A percentile compares a stretch with the other conserved stretches of the same genome.
These are phyloP conservation scores for Nymphalis urticae DNA, from an alignment of 2,888 invertebrate genomes.

Conservation along the genomic window DNA sequence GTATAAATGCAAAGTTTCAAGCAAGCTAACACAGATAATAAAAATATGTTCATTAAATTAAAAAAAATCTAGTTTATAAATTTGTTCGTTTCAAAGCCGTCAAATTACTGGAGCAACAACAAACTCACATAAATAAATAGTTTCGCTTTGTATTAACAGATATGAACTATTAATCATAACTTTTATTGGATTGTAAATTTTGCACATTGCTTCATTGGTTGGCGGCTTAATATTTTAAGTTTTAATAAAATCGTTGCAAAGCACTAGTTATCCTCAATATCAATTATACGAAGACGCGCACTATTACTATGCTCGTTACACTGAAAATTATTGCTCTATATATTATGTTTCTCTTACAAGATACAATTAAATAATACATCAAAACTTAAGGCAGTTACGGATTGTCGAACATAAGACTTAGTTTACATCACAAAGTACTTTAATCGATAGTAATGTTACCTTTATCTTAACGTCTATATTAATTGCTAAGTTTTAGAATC, in stretches of 20 bases:
- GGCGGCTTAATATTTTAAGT: background rate
- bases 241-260: background rate
- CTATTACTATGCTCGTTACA: conserved; percentile 11
- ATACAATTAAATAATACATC: conserved; percentile 18
- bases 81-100: too few relatives aligned
- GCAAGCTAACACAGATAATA: too few relatives aligned
- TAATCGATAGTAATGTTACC: conserved; percentile 11
- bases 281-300: conserved; percentile 21
- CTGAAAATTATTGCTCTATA: conserved; percentile 21
- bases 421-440: conserved; percentile 25
- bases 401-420: conserved; percentile 23
- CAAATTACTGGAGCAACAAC: too few relatives aligned
- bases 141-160: too few relatives aligned
- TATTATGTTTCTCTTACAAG: background rate
- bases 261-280: background rate
- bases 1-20: too few relatives aligned
- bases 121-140: too few relatives aligned
- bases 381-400: conserved; percentile 28
- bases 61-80: too few relatives aligned
- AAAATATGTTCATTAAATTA: too few relatives aligned
- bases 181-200: too few relatives aligned
- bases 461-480: conserved; percentile 3
- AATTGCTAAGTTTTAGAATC: conserved; percentile 49
- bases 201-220: background rate
- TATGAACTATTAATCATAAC: too few relatives aligned